Conservation (phyloP, 2,113 vertebrate species). For the Rhynchomys soricoides region DNA sequence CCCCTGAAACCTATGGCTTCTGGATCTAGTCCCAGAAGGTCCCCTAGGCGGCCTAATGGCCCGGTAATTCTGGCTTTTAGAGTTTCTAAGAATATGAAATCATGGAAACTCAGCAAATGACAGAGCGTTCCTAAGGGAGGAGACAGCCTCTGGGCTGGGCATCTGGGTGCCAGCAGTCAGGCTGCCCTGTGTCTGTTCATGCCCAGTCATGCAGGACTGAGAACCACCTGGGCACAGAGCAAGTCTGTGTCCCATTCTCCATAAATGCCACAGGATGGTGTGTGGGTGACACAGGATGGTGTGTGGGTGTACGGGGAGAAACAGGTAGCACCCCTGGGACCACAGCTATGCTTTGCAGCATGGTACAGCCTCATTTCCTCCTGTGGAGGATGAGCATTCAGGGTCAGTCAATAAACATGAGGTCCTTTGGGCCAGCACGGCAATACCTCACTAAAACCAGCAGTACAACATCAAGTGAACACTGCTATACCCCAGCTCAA, state of each 20-base stretch:
- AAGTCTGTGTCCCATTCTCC: too few species aligned
- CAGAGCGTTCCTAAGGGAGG: background rate
- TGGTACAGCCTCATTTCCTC: background rate
- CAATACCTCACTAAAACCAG: background rate
- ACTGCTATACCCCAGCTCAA: background rate
- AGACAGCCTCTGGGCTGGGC: background rate
- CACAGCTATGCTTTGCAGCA: background rate
- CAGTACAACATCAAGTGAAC: background rate
- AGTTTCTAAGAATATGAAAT: background rate
- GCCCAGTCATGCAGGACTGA: conserved; percentile 2
- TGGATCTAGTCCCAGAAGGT: too few species aligned
- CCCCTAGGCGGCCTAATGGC: background rate
- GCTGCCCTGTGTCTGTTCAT: background rate
- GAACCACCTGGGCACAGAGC: background rate
- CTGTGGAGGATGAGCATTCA: background rate
- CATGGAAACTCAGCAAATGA: background rate
- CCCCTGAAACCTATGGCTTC: background rate
- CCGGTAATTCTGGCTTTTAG: background rate
- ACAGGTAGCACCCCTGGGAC: background rate
- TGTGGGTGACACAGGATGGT: too few species aligned
- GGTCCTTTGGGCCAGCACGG: background rate
- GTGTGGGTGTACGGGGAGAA: too few species aligned
- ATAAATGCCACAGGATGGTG: background rate
- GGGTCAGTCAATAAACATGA: too few species aligned
- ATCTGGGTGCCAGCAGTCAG: background rate